Conservation (phyloP, 2,797 vertebrate species). For the Limnodromus scolopaceus region DNA sequence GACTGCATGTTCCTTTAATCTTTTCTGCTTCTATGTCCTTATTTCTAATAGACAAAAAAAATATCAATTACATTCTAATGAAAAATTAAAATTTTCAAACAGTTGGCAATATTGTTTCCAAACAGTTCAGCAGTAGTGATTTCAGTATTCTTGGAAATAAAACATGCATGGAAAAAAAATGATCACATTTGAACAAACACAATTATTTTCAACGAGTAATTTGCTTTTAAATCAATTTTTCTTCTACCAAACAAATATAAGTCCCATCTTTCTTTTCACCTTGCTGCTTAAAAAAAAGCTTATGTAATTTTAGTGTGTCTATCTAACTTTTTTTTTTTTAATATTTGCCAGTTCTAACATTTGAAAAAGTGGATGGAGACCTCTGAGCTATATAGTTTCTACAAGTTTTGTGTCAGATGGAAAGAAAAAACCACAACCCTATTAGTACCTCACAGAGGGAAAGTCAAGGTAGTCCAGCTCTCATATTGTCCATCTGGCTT, state of each 20-base stretch:
- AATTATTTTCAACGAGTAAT: background rate
- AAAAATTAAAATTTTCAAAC: background rate
- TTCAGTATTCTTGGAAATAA: background rate
- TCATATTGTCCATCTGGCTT: background rate
- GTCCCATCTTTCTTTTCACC: background rate
- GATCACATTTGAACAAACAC: background rate
- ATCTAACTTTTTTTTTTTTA: background rate
- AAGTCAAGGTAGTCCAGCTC: background rate
- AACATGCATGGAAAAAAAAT: background rate
- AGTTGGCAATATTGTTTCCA: background rate
- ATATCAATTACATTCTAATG: background rate
- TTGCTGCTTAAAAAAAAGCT: background rate
- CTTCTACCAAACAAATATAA: background rate
- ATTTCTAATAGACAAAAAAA: background rate
- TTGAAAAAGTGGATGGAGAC: background rate
- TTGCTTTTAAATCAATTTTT: background rate
- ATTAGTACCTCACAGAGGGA: background rate
- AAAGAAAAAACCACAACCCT: background rate
- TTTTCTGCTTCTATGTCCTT: background rate
- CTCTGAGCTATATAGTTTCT: background rate
- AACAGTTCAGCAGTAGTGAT: background rate
- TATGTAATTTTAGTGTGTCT: fast-evolving
- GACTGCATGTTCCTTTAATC: background rate
- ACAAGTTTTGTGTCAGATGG: background rate
- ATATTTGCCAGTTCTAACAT: background rate